These are phyloP conservation scores for Leptinotarsa lineolata DNA, from an alignment of 1,140 invertebrate genomes.

Conservation along the genomic window DNA sequence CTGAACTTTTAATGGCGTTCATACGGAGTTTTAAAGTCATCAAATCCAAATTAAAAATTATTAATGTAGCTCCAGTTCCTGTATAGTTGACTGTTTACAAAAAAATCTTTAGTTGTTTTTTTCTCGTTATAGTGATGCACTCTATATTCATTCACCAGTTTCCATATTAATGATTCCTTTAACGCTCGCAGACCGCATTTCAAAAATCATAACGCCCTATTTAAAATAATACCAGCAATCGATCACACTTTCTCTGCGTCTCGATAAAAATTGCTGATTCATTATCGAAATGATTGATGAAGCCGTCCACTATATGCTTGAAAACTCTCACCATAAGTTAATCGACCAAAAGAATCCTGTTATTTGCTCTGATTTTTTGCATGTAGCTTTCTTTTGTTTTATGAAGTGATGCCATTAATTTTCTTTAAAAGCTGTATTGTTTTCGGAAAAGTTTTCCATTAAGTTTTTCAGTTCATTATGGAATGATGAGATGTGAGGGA, in stretches of 20 bases:
- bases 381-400: slow-evolving; percentile 35
- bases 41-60: too few relatives aligned
- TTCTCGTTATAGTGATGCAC: too few relatives aligned
- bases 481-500: too few relatives aligned
- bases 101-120: too few relatives aligned
- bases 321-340: slow-evolving; percentile 43
- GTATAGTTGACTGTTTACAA: too few relatives aligned
- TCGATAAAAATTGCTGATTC: slow-evolving; percentile 34
- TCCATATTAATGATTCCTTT: too few relatives aligned
- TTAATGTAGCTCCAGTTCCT: too few relatives aligned
- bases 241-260: slow-evolving; percentile 34
- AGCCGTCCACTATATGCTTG: slow-evolving; percentile 37
- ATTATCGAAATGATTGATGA: slow-evolving; percentile 35
- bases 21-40: too few relatives aligned
- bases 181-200: too few relatives aligned
- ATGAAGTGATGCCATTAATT: slow-evolving; percentile 15
- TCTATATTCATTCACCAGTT: too few relatives aligned
- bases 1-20: too few relatives aligned
- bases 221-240: slow-evolving; percentile 27
- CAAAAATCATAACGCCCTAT: slow-evolving; percentile 28
- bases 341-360: slow-evolving; percentile 43
- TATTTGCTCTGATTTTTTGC: slow-evolving; percentile 21
- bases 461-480: not conserved
- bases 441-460: not conserved
- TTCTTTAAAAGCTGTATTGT: not conserved